A percentile compares a stretch with the other conserved stretches of the same genome.
Evolutionary conservation across 2,113 vertebrate species (phyloP).

Genomic region (Oostethus manadensis): DNA sequence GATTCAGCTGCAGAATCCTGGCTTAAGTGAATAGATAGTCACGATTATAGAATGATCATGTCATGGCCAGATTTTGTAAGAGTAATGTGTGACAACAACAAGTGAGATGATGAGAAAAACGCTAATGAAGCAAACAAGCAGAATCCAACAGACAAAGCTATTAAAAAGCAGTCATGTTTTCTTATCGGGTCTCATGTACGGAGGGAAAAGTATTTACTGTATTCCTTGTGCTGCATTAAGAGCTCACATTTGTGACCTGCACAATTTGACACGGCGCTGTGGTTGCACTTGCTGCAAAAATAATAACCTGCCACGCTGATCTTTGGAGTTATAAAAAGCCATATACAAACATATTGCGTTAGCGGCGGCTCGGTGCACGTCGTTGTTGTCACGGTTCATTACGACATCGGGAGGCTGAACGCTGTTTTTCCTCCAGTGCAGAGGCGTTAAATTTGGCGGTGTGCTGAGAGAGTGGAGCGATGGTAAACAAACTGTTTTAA

Average conservation of each 20-base stretch:
- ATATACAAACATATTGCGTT: conserved; percentile 3
- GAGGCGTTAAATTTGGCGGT: conserved; percentile 5
- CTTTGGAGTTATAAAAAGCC: conserved; percentile 1
- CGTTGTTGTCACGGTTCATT: conserved; percentile 6
- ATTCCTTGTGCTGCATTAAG: conserved; percentile 13
- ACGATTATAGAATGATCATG: too few species aligned
- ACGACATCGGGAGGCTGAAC: background rate
- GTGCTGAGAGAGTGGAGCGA: conserved; percentile 2
- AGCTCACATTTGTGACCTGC: conserved; percentile 25
- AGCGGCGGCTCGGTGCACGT: background rate
- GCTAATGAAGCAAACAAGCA: too few species aligned
- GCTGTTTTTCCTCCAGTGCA: conserved; percentile 8
- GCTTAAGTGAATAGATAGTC: too few species aligned
- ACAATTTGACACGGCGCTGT: conserved; percentile 21
- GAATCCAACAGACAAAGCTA: too few species aligned
- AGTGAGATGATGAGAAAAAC: too few species aligned
- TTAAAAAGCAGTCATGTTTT: background rate
- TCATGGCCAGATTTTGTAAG: too few species aligned
- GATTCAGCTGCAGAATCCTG: too few species aligned
- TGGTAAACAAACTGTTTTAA: conserved; percentile 27
- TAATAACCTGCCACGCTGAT: conserved; percentile 21
- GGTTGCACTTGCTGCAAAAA: conserved; percentile 24
- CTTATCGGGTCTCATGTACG: background rate
- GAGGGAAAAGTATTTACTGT: conserved; percentile 10
- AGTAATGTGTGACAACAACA: too few species aligned